phyloP scores from a whole-genome alignment of 1,140 invertebrate species.

The Cecropterus lyciades region DNA sequence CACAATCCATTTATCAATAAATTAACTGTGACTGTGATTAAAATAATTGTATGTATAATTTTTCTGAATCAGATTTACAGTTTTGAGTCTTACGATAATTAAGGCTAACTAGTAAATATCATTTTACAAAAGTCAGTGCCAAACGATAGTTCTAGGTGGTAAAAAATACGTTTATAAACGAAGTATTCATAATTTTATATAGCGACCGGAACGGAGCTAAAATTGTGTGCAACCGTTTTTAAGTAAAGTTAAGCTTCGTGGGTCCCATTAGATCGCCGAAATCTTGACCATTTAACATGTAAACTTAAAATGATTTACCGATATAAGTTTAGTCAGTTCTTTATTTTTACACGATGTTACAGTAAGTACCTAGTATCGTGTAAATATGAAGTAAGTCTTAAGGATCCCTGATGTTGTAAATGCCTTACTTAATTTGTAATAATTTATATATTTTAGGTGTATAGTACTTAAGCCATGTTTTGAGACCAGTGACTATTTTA shows the following conservation, averaged over 20 bases:
- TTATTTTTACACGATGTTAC: constrained; percentile 80
- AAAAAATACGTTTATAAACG: constrained; percentile 28
- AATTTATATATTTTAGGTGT: constrained; percentile 84
- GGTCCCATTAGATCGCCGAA: constrained; percentile 79
- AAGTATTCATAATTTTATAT: constrained; percentile 36
- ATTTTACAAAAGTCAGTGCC: constrained; percentile 76
- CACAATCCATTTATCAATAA: constrained; percentile 56
- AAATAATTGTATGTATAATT: constrained; percentile 69
- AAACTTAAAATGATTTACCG: constrained; percentile 79
- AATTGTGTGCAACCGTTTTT: constrained; percentile 20
- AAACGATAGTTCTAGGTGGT: constrained; percentile 80
- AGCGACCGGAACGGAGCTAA: constrained; percentile 37
- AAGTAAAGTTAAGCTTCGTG: constrained; percentile 53
- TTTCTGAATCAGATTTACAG: constrained; percentile 63
- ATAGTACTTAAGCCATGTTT: constrained; percentile 84
- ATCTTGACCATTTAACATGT: constrained; percentile 81
- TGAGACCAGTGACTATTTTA: constrained; percentile 83
- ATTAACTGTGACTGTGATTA: constrained; percentile 79
- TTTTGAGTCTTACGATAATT: constrained; percentile 55
- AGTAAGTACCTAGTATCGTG: constrained; percentile 71
- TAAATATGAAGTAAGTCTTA: constrained; percentile 75
- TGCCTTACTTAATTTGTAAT: constrained; percentile 84
- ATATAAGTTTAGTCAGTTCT: constrained; percentile 82
- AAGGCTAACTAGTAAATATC: constrained; percentile 64
- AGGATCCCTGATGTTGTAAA: constrained; percentile 81